Evolutionary conservation across 2,797 vertebrate genomes (phyloP).

Genomic region (Pipistrellus pygmaeus): DNA sequence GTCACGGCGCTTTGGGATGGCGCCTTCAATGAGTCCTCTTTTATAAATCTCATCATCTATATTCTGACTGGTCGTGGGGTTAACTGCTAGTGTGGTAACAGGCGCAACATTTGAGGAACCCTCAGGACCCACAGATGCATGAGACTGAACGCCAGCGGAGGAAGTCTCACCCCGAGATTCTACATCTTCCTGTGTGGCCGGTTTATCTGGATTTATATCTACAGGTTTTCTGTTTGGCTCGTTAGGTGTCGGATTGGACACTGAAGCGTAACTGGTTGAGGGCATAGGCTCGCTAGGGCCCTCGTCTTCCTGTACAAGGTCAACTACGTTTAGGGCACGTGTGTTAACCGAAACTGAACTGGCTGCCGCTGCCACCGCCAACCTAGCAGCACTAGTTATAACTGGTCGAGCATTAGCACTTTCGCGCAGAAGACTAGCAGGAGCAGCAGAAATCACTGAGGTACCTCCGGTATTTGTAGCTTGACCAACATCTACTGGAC

Average conservation of each 20-base stretch:
- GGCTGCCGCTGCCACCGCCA: constrained; percentile 70
- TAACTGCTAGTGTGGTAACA: constrained; percentile 75
- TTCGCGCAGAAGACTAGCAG: constrained; percentile 71
- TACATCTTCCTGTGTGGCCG: constrained; percentile 83
- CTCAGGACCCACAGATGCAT: constrained; percentile 75
- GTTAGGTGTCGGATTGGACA: constrained; percentile 77
- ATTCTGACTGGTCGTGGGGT: constrained; percentile 66
- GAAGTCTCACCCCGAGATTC: constrained; percentile 85
- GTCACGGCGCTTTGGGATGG: constrained; percentile 90
- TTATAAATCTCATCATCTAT: constrained; percentile 83
- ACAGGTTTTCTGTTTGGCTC: constrained; percentile 81
- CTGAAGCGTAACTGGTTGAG: constrained; percentile 48
- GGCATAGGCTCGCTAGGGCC: constrained; percentile 59
- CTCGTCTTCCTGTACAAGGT: constrained; percentile 27
- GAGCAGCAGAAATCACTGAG: constrained; percentile 78
- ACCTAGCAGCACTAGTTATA: constrained; percentile 61
- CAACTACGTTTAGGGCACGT: constrained; percentile 66
- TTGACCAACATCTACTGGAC: constrained; percentile 68
- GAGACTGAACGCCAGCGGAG: constrained; percentile 81
- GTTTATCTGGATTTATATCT: constrained; percentile 86
- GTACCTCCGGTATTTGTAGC: constrained; percentile 74
- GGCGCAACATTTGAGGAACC: constrained; percentile 73
- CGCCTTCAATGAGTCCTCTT: constrained; percentile 90
- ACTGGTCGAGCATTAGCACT: constrained; percentile 75
- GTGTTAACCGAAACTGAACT: constrained; percentile 54